phyloP scores from a whole-genome alignment of 2,888 invertebrate genomes.

The Seira sanloemensis region DNA sequence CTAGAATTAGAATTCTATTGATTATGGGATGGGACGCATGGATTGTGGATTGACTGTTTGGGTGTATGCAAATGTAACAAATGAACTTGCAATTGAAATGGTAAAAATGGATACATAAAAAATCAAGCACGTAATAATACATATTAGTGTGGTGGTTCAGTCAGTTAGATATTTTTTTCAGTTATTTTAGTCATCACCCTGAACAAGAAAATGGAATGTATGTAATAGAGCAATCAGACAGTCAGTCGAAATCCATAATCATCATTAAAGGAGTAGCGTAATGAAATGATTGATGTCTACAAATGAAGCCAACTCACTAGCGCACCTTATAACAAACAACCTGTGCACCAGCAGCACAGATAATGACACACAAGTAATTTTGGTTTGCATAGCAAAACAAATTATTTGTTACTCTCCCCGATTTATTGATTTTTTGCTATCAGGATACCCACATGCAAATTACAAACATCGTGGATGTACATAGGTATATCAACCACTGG shows the following conservation, averaged over 20 bases:
- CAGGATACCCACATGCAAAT: too few species aligned
- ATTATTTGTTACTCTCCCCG: neutral
- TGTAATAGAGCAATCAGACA: constrained; percentile 55
- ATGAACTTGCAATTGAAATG: constrained; percentile 30
- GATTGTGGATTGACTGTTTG: constrained; percentile 2
- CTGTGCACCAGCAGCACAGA: neutral
- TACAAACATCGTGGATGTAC: too few species aligned
- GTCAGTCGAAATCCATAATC: constrained; percentile 48
- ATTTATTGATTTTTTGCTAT: neutral
- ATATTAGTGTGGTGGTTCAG: too few species aligned
- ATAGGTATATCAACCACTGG: too few species aligned
- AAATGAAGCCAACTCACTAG: constrained; percentile 33
- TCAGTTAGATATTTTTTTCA: too few species aligned
- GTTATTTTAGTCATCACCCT: constrained; percentile 12
- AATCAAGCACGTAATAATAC: neutral
- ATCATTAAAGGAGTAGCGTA: constrained; percentile 40
- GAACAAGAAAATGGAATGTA: constrained; percentile 18
- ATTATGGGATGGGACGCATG: neutral
- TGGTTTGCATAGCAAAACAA: neutral
- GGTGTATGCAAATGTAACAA: constrained; percentile 40
- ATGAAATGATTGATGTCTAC: constrained; percentile 52
- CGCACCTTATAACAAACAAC: neutral
- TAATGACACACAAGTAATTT: neutral
- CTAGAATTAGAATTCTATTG: too few species aligned
- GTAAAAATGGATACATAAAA: constrained; percentile 32